These are phyloP conservation scores for Pituophis catenifer DNA, from an alignment of 2,113 vertebrate genomes.

Conservation along the genomic window DNA sequence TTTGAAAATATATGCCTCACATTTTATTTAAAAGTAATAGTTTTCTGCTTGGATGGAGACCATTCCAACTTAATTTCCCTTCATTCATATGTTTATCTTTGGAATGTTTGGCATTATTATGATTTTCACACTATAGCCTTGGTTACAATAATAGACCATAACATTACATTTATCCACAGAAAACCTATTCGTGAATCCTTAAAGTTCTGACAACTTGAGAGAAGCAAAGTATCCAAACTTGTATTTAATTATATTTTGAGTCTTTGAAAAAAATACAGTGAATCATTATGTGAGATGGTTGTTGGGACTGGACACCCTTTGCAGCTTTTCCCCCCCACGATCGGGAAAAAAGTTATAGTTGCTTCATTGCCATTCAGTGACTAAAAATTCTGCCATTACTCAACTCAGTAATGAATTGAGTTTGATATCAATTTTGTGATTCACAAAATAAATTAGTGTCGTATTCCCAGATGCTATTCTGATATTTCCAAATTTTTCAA, in stretches of 20 bases:
- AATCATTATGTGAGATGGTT: slow-evolving; percentile 3
- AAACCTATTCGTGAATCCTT: not conserved
- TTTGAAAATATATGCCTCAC: not conserved
- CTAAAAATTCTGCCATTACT: not conserved
- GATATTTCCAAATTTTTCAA: not conserved
- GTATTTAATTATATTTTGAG: slow-evolving; percentile 28
- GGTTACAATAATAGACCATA: not conserved
- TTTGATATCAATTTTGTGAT: slow-evolving; percentile 21
- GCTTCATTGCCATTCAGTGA: slow-evolving; percentile 9
- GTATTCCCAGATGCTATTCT: not conserved
- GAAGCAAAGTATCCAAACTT: not conserved
- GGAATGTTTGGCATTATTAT: not conserved
- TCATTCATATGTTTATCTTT: not conserved
- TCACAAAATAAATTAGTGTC: slow-evolving; percentile 29
- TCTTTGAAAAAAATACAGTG: slow-evolving; percentile 14
- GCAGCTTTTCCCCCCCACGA: not conserved
- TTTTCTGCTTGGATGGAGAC: not conserved
- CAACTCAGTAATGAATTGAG: slow-evolving; percentile 17
- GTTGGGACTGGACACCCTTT: not conserved
- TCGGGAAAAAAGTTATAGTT: not conserved
- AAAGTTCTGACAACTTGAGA: not conserved
- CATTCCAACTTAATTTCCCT: not conserved
- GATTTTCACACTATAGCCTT: not conserved
- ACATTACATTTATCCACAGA: not conserved
- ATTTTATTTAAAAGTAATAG: not conserved